Evolutionary conservation across 2,113 vertebrate species (phyloP).

Genomic region (Clinocottus analis): DNA sequence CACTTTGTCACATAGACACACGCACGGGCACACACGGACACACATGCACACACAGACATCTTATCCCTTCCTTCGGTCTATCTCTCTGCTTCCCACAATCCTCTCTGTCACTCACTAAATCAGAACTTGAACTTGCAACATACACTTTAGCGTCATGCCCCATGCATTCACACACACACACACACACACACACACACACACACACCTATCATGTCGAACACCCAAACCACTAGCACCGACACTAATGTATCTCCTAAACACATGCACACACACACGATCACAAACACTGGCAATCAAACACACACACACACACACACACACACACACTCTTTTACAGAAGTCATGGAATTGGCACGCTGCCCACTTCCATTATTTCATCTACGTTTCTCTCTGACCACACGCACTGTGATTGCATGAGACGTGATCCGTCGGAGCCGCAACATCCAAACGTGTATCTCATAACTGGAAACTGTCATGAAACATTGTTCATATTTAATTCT

Average conservation of each 20-base stretch:
- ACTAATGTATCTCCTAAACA: neutral
- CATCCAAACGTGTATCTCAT: slow-evolving; percentile 40
- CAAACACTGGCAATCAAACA: neutral
- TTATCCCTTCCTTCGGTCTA: slow-evolving; percentile 41
- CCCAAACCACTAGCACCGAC: slow-evolving; percentile 22
- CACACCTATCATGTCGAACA: slow-evolving; percentile 46
- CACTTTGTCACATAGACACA: slow-evolving; percentile 2
- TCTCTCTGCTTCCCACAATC: slow-evolving; percentile 50
- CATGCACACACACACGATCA: neutral
- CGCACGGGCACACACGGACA: slow-evolving; percentile 15
- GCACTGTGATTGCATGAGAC: slow-evolving; percentile 53
- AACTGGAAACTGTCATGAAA: slow-evolving; percentile 33
- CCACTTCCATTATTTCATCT: slow-evolving; percentile 42
- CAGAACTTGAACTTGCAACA: slow-evolving; percentile 38
- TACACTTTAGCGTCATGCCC: slow-evolving; percentile 24
- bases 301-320: neutral
- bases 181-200: slow-evolving; percentile 38
- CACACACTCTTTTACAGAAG: neutral
- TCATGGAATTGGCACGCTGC: slow-evolving; percentile 37
- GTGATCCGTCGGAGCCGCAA: slow-evolving; percentile 32
- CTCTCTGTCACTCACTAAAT: slow-evolving; percentile 56
- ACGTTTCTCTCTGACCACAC: slow-evolving; percentile 50
- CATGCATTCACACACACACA: slow-evolving; percentile 37
- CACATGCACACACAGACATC: slow-evolving; percentile 20
- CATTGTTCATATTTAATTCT: slow-evolving; percentile 51